phyloP scores from a whole-genome alignment of 2,888 invertebrate species.

The Oeneis ivallda region DNA sequence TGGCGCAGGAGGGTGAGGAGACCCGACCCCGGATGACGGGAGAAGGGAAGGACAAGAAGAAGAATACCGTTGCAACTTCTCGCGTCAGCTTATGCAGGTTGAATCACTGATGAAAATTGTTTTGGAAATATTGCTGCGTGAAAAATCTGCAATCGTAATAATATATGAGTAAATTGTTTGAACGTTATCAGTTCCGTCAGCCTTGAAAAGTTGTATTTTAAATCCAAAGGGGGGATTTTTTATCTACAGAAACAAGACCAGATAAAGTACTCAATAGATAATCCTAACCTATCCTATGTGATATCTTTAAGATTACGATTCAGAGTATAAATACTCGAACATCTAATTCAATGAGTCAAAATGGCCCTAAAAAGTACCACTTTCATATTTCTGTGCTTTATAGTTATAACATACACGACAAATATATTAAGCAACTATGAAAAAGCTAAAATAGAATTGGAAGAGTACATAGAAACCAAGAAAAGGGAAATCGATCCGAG shows the following conservation, averaged over 20 bases:
- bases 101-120: too few relatives aligned
- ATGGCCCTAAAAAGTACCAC: constrained; percentile 36
- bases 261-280: constrained; percentile 15
- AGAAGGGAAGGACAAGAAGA: too few relatives aligned
- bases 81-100: too few relatives aligned
- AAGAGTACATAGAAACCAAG: constrained; percentile 61
- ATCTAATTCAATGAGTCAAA: constrained; percentile 18
- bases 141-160: too few relatives aligned
- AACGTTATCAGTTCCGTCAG: too few relatives aligned
- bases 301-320: constrained; percentile 11
- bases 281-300: too few relatives aligned
- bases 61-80: too few relatives aligned
- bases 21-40: too few relatives aligned
- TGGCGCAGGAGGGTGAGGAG: too few relatives aligned
- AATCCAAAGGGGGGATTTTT: background rate
- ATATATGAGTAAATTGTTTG: too few relatives aligned
- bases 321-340: constrained; percentile 16
- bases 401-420: constrained; percentile 45
- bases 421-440: constrained; percentile 42
- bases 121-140: too few relatives aligned
- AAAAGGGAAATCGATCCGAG: constrained; percentile 60
- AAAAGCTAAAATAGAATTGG: constrained; percentile 50
- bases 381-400: constrained; percentile 43
- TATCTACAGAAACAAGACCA: background rate
- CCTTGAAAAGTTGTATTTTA: background rate